Conservation (phyloP, 2,113 vertebrate genomes). For the Potamarius usumacintae region DNA sequence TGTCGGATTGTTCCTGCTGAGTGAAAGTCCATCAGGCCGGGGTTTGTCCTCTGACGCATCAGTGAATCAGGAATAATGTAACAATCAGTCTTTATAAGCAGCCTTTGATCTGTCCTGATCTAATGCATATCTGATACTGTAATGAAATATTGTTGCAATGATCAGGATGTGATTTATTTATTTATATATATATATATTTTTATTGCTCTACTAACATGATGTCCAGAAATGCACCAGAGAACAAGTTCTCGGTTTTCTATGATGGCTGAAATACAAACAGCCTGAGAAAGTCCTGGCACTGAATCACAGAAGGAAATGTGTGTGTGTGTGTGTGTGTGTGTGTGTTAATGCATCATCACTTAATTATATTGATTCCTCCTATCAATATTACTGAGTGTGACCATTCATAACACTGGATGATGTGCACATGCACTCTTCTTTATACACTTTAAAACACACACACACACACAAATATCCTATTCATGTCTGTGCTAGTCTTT, state of each 20-base stretch:
- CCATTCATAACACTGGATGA: background rate
- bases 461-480: background rate
- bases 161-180: background rate
- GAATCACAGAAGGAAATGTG: background rate
- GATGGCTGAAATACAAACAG: slow-evolving; percentile 20
- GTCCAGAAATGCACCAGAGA: background rate
- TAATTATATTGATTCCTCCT: slow-evolving; percentile 8
- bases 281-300: slow-evolving; percentile 15
- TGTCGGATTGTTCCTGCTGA: background rate
- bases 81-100: background rate
- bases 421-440: background rate
- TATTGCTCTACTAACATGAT: background rate
- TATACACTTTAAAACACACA: no score
- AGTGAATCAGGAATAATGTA: background rate
- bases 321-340: background rate
- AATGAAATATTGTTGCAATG: background rate
- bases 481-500: background rate
- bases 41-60: slow-evolving; percentile 7
- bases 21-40: slow-evolving; percentile 26
- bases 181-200: background rate
- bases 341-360: slow-evolving; percentile 9
- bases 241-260: background rate
- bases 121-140: background rate
- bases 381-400: background rate
- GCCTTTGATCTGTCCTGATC: background rate